Conservation (phyloP, 2,888 invertebrate genomes). For the Penaeus monodon region DNA sequence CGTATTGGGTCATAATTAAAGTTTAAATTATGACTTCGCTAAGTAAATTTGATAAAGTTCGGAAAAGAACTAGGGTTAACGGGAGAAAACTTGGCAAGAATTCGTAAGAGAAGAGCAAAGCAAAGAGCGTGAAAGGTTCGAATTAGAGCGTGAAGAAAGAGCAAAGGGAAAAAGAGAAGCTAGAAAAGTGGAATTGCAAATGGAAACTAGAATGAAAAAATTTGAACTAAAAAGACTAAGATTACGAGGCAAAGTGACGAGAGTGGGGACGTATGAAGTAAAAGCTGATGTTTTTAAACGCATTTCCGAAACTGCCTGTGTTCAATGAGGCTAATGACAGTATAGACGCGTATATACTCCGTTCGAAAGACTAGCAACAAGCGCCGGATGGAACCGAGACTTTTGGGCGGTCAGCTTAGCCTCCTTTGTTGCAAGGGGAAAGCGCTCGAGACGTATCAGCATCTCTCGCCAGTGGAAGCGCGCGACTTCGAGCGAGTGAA, state of each 20-base stretch:
- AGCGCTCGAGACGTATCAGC: constrained; percentile 19
- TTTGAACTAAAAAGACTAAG: constrained; percentile 7
- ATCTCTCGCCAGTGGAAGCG: constrained; percentile 22
- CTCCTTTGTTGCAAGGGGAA: constrained; percentile 23
- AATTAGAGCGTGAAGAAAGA: no score
- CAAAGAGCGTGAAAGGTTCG: no score
- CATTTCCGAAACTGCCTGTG: no score
- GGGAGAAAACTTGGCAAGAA: background rate
- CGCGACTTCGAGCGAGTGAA: constrained; percentile 14
- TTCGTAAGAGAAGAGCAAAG: no score
- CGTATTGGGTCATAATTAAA: no score
- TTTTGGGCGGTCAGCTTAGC: constrained; percentile 29
- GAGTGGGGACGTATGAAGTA: background rate
- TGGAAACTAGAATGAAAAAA: background rate
- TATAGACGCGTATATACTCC: constrained; percentile 19
- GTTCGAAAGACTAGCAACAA: constrained; percentile 29
- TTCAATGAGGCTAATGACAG: constrained; percentile 20
- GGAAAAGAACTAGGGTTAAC: no score
- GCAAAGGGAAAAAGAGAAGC: no score
- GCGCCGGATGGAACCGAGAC: constrained; percentile 7
- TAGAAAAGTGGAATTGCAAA: no score
- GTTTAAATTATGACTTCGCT: no score
- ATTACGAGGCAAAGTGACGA: background rate
- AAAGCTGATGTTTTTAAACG: background rate
- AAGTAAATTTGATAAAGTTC: no score